Evolutionary conservation across 2,888 invertebrate genomes (phyloP), one percentile per base, ranked within the genome.

Genomic region (Leucania comma): DNA sequence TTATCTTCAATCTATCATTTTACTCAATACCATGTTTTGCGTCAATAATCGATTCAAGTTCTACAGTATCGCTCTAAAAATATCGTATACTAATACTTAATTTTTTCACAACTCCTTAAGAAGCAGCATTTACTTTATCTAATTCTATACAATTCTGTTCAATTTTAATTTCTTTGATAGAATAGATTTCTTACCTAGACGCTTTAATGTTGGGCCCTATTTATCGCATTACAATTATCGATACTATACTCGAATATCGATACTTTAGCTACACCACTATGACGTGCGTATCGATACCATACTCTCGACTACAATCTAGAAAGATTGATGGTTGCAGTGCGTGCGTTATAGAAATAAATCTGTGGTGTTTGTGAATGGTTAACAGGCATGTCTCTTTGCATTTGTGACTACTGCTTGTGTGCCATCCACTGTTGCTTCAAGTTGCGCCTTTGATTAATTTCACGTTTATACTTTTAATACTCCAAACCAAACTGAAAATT

Each of bases 301-400:
- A 54, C 32, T 10, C 35, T 12, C 35, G 29, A 12, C 24, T 53
- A 54, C 12, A n/a, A 35, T 50, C 32, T 48, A 46, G 12, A 68
- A 58, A 71, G 62, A 69, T 63, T 48, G 48, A 69, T 74, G 9
- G 17, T 14, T 17, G 1, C 3, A 9, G 32, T 66, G 65, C 68
- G 62, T 78, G 78, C 54, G 17, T 20, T 50, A 35, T 20, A 48
- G 38, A 53, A 42, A 66, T 74, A 74, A 79, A 79, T 73, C 17
- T 29, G 22, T 22, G 12, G 48, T 26, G 74, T 61, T 73, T 51
- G 58, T 56, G 51, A 59, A 65, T 42, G 46, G 54, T 63, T 50
- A 59, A 17, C 4, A 20, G 26, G 32, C 54, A 20, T 75, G 64
- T 65, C 68, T 62, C 24, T 61, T 54, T 62, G n/a, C 32, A 65